Evolutionary conservation across 2,888 invertebrate genomes (phyloP), one percentile per base, ranked within the genome.

Genomic region (Melipona beecheii): DNA sequence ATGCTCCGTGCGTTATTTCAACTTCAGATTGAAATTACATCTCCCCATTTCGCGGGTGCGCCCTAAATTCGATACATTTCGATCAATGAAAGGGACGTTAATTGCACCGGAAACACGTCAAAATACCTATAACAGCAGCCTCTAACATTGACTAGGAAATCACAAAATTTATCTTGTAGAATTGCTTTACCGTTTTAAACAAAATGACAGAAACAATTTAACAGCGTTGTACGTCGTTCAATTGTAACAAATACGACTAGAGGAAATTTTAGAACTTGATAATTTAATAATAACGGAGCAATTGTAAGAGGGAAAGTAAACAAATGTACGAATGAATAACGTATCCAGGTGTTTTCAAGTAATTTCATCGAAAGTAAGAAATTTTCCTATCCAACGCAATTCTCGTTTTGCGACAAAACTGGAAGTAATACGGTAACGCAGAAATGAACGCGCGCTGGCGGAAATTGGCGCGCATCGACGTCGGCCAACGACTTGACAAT

Each of bases 21-120:
- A 69, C 50, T 69, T 60, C 19, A 13, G n/a, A 60, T 69, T 69
- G 50, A 75, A 75, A 69, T 75, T 69, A 60, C 75, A 50, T 75
- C 31, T 19, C 21, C 2, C 54, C 9, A 0, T 43, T 54, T n/a
- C 60, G 24, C 60, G 2, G 24, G 21, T 9, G 27, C 24, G 4
- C 52, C n/a, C 4, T 11, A 24, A 43, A 24, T 43, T 65, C 24
- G 21, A 21, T 36, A 56, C 24, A 43, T 54, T 65, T 65, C 54
- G 52, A 31, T 64, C 52, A 52, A 52, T n/a, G 31, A 17, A 36
- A n/a, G 13, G 52, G 43, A 19, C 52, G 6, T 27, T 31, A 27
- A 73, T 62, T 31, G 50, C n/a, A 49, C 50, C 49, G 9, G 19
- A n/a, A n/a, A 62, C 17, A 21, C 9, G 50, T 15, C 5, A 5